Evolutionary conservation across 2,888 invertebrate species (phyloP), one percentile per base, ranked within the genome.

Genomic region (Chymomyza procnemis): DNA sequence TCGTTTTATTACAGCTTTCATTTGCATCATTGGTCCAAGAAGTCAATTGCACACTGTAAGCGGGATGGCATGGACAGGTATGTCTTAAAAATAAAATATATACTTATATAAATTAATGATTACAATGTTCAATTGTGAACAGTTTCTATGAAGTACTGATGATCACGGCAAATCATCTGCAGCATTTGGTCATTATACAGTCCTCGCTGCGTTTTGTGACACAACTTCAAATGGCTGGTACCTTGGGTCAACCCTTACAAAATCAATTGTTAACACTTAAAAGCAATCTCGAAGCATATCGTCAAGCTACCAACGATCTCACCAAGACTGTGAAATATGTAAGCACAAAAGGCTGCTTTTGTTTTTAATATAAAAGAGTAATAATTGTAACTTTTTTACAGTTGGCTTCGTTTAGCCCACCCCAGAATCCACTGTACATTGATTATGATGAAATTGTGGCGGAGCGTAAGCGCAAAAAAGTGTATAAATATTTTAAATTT

Each of bases 61-160:
- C 66, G 50, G 14, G 61, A 77, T 50, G 78, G 71, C 16, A 50
- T 73, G 66, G 79, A 85, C 3, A 85, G 85, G 84, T 83, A 56
- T 47, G 64, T 63, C 34, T 61, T 16, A 60, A 26, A 26, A 26
- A 26, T n/a, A 30, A 21, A 26, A 22, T n/a, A n/a, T n/a, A n/a
- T n/a, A 12, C 21, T 67, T 9, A 50, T 1, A 3, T 0, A 54
- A 22, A 21, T 16, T n/a, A 3, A 55, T n/a, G 9, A 16, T 12
- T 19, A 14, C 9, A 6, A 1, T 6, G 2, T 14, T n/a, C 21
- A 9, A 0, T 4, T 18, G 19, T 56, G 77, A 74, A 12, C 65
- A 90, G 90, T 66, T 91, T 91, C 67, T 90, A 90, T 69, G 90
- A 90, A 62, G 88, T 91, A 12, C 85, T 91, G 0, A 84, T 90